A percentile compares a stretch with the other conserved stretches of the same genome.
These are phyloP conservation scores for Coregonus sp. DNA, from an alignment of 2,797 vertebrate species.

Conservation along the genomic window DNA sequence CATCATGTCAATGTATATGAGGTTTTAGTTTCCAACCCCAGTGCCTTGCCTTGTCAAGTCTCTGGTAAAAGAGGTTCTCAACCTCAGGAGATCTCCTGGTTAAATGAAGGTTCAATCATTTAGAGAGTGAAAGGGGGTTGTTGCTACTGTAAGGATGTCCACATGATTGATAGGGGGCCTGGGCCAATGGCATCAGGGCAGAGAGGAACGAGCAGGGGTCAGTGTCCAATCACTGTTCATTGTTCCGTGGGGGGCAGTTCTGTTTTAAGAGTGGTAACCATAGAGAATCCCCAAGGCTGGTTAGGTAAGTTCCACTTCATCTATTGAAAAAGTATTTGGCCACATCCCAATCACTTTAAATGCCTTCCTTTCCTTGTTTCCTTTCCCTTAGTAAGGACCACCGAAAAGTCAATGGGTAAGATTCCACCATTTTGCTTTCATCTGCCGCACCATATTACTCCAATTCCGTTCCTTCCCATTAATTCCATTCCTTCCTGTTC, in stretches of 20 bases:
- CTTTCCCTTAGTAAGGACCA: conserved; percentile 15
- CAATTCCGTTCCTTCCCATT: background rate
- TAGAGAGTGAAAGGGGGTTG: background rate
- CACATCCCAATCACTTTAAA: conserved; percentile 17
- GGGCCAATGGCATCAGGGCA: background rate
- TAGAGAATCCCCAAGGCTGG: conserved; percentile 18
- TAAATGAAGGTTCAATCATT: background rate
- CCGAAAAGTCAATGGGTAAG: conserved; percentile 1
- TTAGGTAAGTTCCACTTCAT: conserved; percentile 1
- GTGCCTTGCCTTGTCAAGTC: too few relatives aligned
- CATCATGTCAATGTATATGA: background rate
- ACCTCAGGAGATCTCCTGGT: background rate
- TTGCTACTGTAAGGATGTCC: background rate
- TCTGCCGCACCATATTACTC: background rate
- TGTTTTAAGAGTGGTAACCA: conserved; percentile 8
- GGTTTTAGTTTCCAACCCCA: background rate
- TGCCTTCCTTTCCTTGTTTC: conserved; percentile 7
- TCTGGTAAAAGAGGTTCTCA: background rate
- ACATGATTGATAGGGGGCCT: conserved; percentile 4
- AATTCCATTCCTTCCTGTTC: background rate
- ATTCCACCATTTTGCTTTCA: conserved; percentile 12
- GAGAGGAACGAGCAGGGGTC: background rate
- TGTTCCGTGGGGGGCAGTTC: background rate
- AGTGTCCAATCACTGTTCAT: conserved; percentile 4
- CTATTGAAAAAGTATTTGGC: background rate